Base-by-base conservation (phyloP, 2,888 invertebrate genomes). In the Harpagoxenus sublaevis region DNA sequence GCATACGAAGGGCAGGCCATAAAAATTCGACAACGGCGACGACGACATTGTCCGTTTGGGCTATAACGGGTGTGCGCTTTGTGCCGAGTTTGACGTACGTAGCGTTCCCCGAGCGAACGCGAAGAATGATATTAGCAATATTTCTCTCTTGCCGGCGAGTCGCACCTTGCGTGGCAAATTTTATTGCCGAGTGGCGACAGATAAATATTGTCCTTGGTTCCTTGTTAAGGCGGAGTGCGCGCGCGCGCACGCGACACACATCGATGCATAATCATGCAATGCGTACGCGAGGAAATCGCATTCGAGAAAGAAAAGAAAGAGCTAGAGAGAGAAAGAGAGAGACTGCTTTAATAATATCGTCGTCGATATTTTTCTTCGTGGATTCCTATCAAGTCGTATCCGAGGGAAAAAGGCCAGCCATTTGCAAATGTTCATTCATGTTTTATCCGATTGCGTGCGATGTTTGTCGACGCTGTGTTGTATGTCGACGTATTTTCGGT, bases 141-240 rank as follows among this genome's bases (percentile, higher is more conserved):
- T 89, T 89, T 89, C 86, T 89, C 88, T 89, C 83, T 84, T 87
- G 86, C 88, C 65, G 83, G 79, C 57, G 39, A 66, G 77, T 84
- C 83, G 81, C 86, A 57, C 78, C 65, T 79, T 81, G 83, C 87
- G 86, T 84, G 83, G 87, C 88, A 88, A 90, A 87, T 90, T 90
- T 90, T 90, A 90, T 90, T 90, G 86, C 90, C 85, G 86, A 75
- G 86, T 84, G 75, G 90, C 86, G 87, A 86, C 87, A 71, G 88
- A 86, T 57, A 85, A 88, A 90, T 90, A 87, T 89, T 88, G 88
- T 82, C 78, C 65, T 66, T 78, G 88, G 84, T 68, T 70, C 63
- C 85, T 89, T 88, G 89, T 88, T 89, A 89, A 85, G 82, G 88
- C 66, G 45, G 28, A 87, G 84, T 86, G 62, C 53, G 51, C 79